Evolutionary conservation across 1,140 invertebrate genomes (phyloP).

Genomic region (Rhynchophorus ferrugineus): DNA sequence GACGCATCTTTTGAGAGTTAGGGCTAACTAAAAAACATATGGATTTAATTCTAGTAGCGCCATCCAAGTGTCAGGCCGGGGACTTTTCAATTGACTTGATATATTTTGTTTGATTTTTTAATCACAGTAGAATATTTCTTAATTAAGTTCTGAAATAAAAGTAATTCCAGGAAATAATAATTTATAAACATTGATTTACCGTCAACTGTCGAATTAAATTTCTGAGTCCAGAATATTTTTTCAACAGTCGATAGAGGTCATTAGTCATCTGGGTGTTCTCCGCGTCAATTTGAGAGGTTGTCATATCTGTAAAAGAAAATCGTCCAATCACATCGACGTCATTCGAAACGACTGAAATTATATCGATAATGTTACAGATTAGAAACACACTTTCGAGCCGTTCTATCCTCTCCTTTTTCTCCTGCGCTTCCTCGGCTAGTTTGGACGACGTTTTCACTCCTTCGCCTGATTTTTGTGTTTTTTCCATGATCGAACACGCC

Average conservation of each 20-base stretch:
- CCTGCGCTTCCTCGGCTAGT: slow-evolving; percentile 75
- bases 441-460: slow-evolving; percentile 79
- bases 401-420: slow-evolving; percentile 72
- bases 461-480: slow-evolving; percentile 79
- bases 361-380: too few relatives aligned
- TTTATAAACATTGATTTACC: slow-evolving; percentile 44
- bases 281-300: slow-evolving; percentile 81
- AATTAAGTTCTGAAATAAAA: too few relatives aligned
- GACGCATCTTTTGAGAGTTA: too few relatives aligned
- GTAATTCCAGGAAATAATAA: background rate
- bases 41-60: too few relatives aligned
- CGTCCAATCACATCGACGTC: slow-evolving; percentile 1
- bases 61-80: too few relatives aligned
- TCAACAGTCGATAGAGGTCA: slow-evolving; percentile 81
- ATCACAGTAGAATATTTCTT: too few relatives aligned
- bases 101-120: too few relatives aligned
- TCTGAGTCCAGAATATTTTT: slow-evolving; percentile 83
- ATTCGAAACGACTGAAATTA: too few relatives aligned
- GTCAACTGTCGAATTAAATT: slow-evolving; percentile 83
- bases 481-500: slow-evolving; percentile 84
- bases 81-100: too few relatives aligned
- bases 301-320: slow-evolving; percentile 65
- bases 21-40: too few relatives aligned
- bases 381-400: slow-evolving; percentile 64
- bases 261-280: slow-evolving; percentile 94